These are phyloP conservation scores for Metalampra italica DNA, from an alignment of 2,888 invertebrate genomes.

Conservation along the genomic window DNA sequence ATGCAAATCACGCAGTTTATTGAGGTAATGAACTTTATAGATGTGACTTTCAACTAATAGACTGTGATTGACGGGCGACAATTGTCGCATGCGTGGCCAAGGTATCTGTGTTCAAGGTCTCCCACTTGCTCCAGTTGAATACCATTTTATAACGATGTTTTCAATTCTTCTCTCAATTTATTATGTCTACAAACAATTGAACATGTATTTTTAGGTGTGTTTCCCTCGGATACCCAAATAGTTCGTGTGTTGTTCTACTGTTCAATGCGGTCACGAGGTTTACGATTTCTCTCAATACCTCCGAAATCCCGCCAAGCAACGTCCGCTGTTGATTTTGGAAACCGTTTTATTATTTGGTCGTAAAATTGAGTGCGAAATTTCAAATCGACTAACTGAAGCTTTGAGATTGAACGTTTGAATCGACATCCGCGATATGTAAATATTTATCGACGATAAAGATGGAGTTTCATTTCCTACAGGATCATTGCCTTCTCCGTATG, in stretches of 20 bases:
- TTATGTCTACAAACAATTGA: slow-evolving; percentile 9
- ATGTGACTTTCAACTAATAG: slow-evolving; percentile 72
- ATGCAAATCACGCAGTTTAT: slow-evolving; percentile 47
- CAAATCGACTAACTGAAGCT: slow-evolving; percentile 28
- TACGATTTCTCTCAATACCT: slow-evolving; percentile 60
- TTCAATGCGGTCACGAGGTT: slow-evolving; percentile 59
- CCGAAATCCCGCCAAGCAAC: slow-evolving; percentile 38
- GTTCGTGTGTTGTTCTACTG: slow-evolving; percentile 23
- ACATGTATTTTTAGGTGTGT: not conserved
- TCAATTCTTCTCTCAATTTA: slow-evolving; percentile 13
- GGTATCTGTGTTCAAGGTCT: slow-evolving; percentile 43
- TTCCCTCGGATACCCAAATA: slow-evolving; percentile 1
- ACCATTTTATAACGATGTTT: slow-evolving; percentile 10
- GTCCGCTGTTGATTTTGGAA: slow-evolving; percentile 53
- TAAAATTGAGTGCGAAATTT: slow-evolving; percentile 34
- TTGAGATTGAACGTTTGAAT: slow-evolving; percentile 27
- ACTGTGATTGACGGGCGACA: slow-evolving; percentile 67
- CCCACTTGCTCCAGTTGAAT: slow-evolving; percentile 25
- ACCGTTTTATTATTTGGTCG: slow-evolving; percentile 35
- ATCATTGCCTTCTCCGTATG: slow-evolving; percentile 13
- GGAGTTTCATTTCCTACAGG: slow-evolving; percentile 31
- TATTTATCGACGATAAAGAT: slow-evolving; percentile 42
- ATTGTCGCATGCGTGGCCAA: slow-evolving; percentile 47
- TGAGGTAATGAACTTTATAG: slow-evolving; percentile 67
- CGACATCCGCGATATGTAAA: slow-evolving; percentile 40